These are phyloP conservation scores for Cephus rjabovi DNA, from an alignment of 2,888 invertebrate species.

Conservation along the genomic window DNA sequence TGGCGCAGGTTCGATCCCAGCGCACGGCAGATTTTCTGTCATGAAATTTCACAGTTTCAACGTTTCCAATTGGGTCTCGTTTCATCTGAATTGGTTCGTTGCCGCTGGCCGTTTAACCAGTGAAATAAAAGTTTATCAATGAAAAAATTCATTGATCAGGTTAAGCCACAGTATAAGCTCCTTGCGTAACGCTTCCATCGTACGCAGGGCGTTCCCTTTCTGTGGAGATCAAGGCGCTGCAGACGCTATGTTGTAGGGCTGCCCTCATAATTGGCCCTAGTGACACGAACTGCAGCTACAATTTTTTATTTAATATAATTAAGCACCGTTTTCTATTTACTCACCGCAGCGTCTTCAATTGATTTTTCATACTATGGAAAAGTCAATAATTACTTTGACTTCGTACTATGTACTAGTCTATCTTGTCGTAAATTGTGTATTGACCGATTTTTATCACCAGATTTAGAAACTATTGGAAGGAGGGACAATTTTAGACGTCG, in stretches of 20 bases:
- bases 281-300: constrained; percentile 35
- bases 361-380: neutral
- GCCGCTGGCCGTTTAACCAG: neutral
- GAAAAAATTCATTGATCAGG: neutral
- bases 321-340: neutral
- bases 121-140: neutral
- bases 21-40: neutral
- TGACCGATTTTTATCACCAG: neutral
- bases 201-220: constrained; percentile 37
- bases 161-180: constrained; percentile 42
- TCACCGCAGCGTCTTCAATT: neutral
- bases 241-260: constrained; percentile 40
- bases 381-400: neutral
- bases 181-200: constrained; percentile 31
- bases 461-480: neutral
- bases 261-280: constrained; percentile 15
- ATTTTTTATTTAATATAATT: constrained; percentile 5
- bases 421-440: neutral
- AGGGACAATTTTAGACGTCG: neutral
- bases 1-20: neutral
- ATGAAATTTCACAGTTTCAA: neutral
- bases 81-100: neutral
- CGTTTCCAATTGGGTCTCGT: neutral
- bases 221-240: constrained; percentile 43
- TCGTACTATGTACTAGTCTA: no score